Base-by-base conservation (phyloP, 2,113 vertebrate genomes). In the Dasyornis broadbenti region DNA sequence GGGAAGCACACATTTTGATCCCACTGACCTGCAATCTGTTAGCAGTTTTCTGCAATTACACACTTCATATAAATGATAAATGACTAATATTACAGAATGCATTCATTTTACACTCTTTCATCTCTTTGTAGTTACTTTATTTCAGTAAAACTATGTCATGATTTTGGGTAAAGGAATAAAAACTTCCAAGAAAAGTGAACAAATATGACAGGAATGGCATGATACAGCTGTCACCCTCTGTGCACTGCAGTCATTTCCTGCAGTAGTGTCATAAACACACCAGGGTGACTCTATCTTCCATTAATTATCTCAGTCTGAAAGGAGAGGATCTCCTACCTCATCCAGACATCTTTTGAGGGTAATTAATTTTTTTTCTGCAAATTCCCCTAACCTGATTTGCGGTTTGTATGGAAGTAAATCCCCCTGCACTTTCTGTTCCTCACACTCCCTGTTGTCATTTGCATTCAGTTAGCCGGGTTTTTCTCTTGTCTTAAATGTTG, bases 1-100 rank as follows among this genome's bases (percentile, higher is more conserved):
- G 85, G 94, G 94, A 93, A 80, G 88, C 54, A 82, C 65, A 79
- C 30, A 42, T 80, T 91, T 88, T 91, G 89, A 92, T 86, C 84
- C 45, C 66, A 19, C n/a, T 94, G 93, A 88, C 95, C 87, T 91
- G 82, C 87, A 94, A 92, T 80, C 82, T 97, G 91, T 90, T 95
- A 60, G 35, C 53, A 70, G 89, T 82, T 96, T 94, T 85, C 2
- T 3, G 66, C 82, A 95, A 95, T 97, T 95, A 93, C 70, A 90
- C 66, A 70, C 75, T 91, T 95, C 75, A 77, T 90, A 18, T 76
- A 89, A 92, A 95, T 95, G 91, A 96, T 87, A 80, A 92, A 95
- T 95, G 19, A 87, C 81, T 95, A 73, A 65, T 89, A 87, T 82
- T 82, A 76, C 42, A 85, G 73, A 85, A 72, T 47, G 31, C 28